Evolutionary conservation across 2,888 invertebrate genomes (phyloP).

Genomic region (Acanthococcus lagerstroemiae): DNA sequence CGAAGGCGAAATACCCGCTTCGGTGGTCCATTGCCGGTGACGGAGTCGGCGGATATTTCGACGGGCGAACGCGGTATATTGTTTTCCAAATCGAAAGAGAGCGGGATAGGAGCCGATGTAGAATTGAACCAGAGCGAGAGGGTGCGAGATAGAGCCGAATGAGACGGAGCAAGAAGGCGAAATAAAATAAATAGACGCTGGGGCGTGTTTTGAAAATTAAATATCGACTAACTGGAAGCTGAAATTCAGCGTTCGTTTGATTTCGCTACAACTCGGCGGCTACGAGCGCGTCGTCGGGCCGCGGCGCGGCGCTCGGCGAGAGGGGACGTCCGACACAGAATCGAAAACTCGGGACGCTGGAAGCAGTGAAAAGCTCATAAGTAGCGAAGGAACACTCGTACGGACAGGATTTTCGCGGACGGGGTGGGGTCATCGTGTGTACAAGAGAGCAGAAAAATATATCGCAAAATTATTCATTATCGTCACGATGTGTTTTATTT

Average conservation of each 20-base stretch:
- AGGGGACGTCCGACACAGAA: constrained; percentile 5
- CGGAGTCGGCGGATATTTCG: too few species aligned
- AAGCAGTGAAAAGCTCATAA: constrained; percentile 27
- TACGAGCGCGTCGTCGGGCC: background rate
- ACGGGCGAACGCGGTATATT: too few species aligned
- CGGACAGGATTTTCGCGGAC: constrained; percentile 21
- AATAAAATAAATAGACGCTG: constrained; percentile 22
- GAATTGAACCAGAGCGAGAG: too few species aligned
- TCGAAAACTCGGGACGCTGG: constrained; percentile 28
- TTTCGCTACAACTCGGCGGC: constrained; percentile 24
- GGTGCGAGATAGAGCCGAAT: too few species aligned
- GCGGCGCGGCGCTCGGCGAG: background rate
- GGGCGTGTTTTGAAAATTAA: constrained; percentile 30
- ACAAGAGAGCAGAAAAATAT: background rate
- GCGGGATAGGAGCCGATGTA: too few species aligned
- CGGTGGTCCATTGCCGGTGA: too few species aligned
- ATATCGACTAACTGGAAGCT: constrained; percentile 28
- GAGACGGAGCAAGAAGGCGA: constrained; percentile 2
- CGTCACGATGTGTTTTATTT: background rate
- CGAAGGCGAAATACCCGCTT: too few species aligned
- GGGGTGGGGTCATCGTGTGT: constrained; percentile 24
- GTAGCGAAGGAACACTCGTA: constrained; percentile 26
- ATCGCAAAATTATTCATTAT: constrained; percentile 9
- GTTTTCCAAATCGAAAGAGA: too few species aligned
- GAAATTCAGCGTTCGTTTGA: constrained; percentile 29